A percentile compares a stretch with the other conserved stretches of the same genome.
Evolutionary conservation across 2,888 invertebrate species (phyloP).

Genomic region (Listrodromus nycthemerus): DNA sequence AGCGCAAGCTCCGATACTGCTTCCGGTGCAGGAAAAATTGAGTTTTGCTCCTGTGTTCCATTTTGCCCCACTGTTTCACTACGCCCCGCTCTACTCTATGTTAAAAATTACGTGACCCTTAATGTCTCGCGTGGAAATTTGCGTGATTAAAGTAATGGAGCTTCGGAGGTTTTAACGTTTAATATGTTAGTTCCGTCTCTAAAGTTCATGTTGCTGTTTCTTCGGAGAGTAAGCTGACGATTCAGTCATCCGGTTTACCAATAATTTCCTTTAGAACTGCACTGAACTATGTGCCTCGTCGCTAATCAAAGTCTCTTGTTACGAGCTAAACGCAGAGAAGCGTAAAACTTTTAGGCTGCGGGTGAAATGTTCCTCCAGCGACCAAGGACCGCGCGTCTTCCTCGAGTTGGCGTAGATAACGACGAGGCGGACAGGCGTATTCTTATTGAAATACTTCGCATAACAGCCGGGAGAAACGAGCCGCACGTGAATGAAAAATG

Average conservation of each 20-base stretch:
- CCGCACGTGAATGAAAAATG: constrained; percentile 5
- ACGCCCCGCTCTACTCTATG: no score
- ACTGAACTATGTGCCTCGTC: background rate
- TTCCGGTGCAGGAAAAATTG: no score
- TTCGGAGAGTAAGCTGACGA: background rate
- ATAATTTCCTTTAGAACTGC: background rate
- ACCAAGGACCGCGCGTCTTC: background rate
- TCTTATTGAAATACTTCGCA: constrained; percentile 39
- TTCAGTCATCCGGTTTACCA: background rate
- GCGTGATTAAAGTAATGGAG: no score
- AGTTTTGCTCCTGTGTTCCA: no score
- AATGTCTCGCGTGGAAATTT: no score
- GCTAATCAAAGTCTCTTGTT: background rate
- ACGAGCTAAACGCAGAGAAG: background rate
- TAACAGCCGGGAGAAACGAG: background rate
- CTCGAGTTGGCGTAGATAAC: background rate
- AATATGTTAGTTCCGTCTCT: no score
- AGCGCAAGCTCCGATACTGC: no score
- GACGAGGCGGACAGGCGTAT: background rate
- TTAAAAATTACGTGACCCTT: no score
- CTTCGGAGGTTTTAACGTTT: no score
- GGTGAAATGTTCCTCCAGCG: constrained; percentile 6
- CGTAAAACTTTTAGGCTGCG: constrained; percentile 4
- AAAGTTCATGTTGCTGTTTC: background rate
- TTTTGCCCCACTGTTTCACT: no score